Base-by-base conservation (phyloP, 2,113 vertebrate genomes). In the Ranitomeya variabilis region DNA sequence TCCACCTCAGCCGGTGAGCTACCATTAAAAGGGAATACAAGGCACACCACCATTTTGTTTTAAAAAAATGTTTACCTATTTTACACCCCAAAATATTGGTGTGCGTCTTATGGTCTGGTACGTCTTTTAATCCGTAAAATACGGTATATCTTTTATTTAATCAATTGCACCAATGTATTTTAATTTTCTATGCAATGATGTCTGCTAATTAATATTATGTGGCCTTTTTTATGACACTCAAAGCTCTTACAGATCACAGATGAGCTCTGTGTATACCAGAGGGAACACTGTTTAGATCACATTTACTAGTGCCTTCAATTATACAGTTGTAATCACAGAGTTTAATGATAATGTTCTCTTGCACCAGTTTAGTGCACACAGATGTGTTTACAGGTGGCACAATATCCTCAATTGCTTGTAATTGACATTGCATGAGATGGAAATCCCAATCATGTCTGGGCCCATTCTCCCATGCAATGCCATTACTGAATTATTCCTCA, bases 401-500 rank as follows among this genome's bases (percentile, higher is more conserved):
- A 37, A 59, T 69, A 37, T 21, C 18, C 23, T 67, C n/a, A 77
- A 64, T 77, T 77, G 71, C 54, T 78, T 71, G 67, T 37, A 83
- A 83, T 83, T 15, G 37, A 59, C 83, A 84, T 37, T 67, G 80
- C 16, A 77, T 77, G 19, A 52, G 59, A 86, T 74, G 71, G 37
- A 83, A 88, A 83, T 81, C 77, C 37, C 69, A 74, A 66, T 84
- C 80, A 74, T 83, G 59, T 77, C 55, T 83, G 77, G 26, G 64
- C 31, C 71, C n/a, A 78, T 52, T 88, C 59, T 66, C n/a, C 71
- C 87, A 88, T 77, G 87, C 80, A 83, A 45, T 66, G 71, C 54
- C 80, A 77, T 88, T 77, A 71, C 80, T 71, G 64, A 76, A 55
- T 57, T 76, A 80, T 87, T 87, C 77, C 71, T 88, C 55, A 23